Evolutionary conservation across 2,797 vertebrate species (phyloP).

Genomic region (Epinephelus malabaricus): DNA sequence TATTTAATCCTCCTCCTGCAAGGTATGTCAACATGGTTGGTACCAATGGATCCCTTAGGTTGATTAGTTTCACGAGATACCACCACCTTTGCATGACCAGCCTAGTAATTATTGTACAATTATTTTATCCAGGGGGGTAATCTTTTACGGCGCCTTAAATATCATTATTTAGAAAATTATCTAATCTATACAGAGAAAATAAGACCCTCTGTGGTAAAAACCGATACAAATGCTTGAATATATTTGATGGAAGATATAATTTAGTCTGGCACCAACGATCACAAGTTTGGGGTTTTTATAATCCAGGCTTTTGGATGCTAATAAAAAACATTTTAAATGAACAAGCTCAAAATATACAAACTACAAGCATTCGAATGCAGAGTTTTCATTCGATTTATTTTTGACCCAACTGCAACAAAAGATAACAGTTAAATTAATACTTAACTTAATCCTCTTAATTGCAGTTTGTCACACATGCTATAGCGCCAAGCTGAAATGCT

Average conservation of each 20-base stretch:
- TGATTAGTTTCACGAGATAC: no score
- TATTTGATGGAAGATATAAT: not conserved
- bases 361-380: not conserved
- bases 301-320: not conserved
- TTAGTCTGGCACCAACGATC: not conserved
- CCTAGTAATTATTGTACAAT: no score
- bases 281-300: not conserved
- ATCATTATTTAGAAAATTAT: no score
- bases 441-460: conserved; percentile 36
- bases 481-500: conserved; percentile 9
- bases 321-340: not conserved
- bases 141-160: no score
- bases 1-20: no score
- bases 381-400: conserved; percentile 3
- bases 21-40: no score
- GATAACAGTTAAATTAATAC: conserved; percentile 10
- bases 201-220: not conserved
- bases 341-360: not conserved
- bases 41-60: no score
- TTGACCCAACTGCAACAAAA: conserved; percentile 6
- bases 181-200: not conserved
- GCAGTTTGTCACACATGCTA: conserved; percentile 34
- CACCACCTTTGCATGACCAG: no score
- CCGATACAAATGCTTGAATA: not conserved
- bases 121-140: no score